Evolutionary conservation across 2,797 vertebrate genomes (phyloP).

Genomic region (Gymnothorax javanicus): DNA sequence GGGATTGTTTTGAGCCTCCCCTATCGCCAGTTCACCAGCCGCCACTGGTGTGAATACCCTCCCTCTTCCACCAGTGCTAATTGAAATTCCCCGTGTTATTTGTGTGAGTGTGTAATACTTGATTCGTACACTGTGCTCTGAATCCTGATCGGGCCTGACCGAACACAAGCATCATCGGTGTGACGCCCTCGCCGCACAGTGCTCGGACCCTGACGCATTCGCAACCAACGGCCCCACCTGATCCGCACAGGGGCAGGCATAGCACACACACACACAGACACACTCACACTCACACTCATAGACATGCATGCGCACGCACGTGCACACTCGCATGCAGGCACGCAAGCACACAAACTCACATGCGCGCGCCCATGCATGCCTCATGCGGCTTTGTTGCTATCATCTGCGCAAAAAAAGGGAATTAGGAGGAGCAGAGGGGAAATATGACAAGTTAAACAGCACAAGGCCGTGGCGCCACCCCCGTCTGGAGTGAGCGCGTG

Average conservation of each 20-base stretch:
- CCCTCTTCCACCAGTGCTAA: background rate
- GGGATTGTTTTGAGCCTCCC: too few species aligned
- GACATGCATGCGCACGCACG: too few species aligned
- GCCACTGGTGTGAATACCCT: background rate
- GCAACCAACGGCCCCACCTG: background rate
- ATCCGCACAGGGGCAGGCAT: background rate
- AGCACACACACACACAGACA: too few species aligned
- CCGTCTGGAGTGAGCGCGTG: constrained; percentile 21
- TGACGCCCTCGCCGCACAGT: background rate
- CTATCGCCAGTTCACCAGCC: too few species aligned
- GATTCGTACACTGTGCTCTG: background rate
- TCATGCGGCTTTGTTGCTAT: background rate
- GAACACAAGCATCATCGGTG: background rate
- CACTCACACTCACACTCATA: too few species aligned
- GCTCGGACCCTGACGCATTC: background rate
- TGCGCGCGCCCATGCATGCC: background rate
- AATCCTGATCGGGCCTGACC: background rate
- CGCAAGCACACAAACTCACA: too few species aligned
- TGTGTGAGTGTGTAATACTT: background rate
- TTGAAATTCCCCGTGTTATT: background rate
- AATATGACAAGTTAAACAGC: constrained; percentile 51
- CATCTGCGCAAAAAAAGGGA: background rate
- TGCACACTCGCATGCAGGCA: too few species aligned
- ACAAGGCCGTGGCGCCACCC: constrained; percentile 10
- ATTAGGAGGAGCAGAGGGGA: constrained; percentile 42